phyloP scores from a whole-genome alignment of 2,113 vertebrate species.

The Cephalopholis sonnerati region DNA sequence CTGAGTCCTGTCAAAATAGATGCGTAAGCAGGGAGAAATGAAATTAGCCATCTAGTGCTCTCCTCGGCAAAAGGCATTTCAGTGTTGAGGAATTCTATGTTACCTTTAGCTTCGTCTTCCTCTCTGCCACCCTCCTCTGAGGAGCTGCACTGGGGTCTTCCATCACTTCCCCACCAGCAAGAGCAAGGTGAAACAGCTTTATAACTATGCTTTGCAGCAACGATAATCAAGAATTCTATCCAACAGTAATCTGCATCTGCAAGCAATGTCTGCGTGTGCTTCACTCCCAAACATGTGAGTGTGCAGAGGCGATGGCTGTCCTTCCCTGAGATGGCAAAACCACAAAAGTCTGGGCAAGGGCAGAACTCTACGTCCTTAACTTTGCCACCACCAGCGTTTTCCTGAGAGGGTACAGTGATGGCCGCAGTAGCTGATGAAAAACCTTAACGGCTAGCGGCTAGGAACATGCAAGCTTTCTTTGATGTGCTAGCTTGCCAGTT shows the following conservation, averaged over 20 bases:
- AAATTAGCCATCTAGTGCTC: not conserved
- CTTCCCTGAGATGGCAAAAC: not conserved
- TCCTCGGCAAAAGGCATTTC: not conserved
- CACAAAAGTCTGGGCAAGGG: not conserved
- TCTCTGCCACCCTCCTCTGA: not conserved
- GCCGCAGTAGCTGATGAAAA: not conserved
- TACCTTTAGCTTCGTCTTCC: not conserved
- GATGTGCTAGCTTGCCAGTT: not conserved
- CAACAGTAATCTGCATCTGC: not conserved
- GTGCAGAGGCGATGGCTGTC: not conserved
- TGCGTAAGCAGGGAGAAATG: too few species aligned
- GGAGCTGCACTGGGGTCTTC: not conserved
- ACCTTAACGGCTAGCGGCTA: not conserved
- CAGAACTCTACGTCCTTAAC: not conserved
- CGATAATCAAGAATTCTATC: not conserved
- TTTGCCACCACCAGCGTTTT: not conserved
- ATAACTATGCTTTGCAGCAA: not conserved
- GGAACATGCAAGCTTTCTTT: not conserved
- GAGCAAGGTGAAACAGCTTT: not conserved
- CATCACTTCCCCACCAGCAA: not conserved
- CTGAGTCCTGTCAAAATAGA: too few species aligned
- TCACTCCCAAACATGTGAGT: not conserved
- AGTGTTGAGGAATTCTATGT: not conserved
- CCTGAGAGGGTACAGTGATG: not conserved
- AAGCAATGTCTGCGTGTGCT: not conserved